A percentile compares a stretch with the other conserved stretches of the same genome.
These are phyloP conservation scores for Philopotamus ludificatus DNA, from an alignment of 1,140 invertebrate genomes.

Conservation along the genomic window DNA sequence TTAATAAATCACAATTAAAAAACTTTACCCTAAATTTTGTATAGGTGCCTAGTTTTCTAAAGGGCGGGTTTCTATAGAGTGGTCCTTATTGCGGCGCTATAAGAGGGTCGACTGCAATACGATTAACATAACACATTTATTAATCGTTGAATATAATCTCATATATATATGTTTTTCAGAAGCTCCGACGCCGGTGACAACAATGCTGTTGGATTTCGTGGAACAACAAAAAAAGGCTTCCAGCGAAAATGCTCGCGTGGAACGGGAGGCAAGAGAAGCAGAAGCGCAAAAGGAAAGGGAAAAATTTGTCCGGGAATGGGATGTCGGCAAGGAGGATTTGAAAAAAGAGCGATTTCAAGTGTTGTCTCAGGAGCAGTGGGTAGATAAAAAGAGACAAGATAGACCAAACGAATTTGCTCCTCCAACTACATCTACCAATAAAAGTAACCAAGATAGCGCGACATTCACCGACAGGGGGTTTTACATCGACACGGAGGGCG, in stretches of 20 bases:
- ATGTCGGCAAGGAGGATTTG: slow-evolving; percentile 60
- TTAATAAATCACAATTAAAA: too few relatives aligned
- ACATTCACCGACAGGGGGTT: slow-evolving; percentile 48
- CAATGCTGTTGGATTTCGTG: slow-evolving; percentile 54
- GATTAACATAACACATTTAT: background rate
- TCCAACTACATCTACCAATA: slow-evolving; percentile 45
- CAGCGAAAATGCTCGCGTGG: slow-evolving; percentile 50
- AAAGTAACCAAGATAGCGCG: slow-evolving; percentile 37
- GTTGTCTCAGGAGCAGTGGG: slow-evolving; percentile 80
- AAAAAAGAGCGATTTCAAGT: slow-evolving; percentile 53
- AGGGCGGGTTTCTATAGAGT: too few relatives aligned
- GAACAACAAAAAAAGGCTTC: slow-evolving; percentile 53
- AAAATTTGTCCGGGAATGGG: slow-evolving; percentile 66
- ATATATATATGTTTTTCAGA: slow-evolving; percentile 47
- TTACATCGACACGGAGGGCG: slow-evolving; percentile 37
- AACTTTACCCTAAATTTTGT: too few relatives aligned
- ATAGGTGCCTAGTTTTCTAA: too few relatives aligned
- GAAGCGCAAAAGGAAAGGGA: slow-evolving; percentile 55
- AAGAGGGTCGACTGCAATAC: background rate
- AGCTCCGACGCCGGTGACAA: slow-evolving; percentile 51
- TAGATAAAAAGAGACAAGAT: slow-evolving; percentile 68
- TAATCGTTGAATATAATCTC: background rate
- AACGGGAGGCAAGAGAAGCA: slow-evolving; percentile 51
- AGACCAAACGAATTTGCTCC: slow-evolving; percentile 71
- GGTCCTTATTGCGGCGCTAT: too few relatives aligned